A percentile compares a stretch with the other conserved stretches of the same genome.
These are phyloP conservation scores for Cephus rjabovi DNA, from an alignment of 2,888 invertebrate species.

Conservation along the genomic window DNA sequence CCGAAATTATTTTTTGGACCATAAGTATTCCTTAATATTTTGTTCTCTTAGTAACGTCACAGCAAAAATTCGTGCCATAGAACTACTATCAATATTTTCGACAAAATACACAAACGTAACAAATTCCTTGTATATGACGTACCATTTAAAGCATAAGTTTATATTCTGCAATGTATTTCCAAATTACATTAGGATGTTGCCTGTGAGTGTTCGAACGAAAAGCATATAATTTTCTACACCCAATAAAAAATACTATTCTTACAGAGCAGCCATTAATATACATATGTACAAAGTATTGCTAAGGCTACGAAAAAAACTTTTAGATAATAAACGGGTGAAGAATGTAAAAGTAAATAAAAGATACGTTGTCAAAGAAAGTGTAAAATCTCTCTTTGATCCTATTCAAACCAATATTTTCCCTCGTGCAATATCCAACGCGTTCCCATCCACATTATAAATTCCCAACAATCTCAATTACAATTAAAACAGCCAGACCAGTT, in stretches of 20 bases:
- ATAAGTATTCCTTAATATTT: not conserved
- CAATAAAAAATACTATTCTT: not conserved
- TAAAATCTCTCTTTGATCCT: not conserved
- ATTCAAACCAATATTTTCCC: not conserved
- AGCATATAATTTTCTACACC: not conserved
- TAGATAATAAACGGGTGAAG: not conserved
- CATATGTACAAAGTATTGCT: not conserved
- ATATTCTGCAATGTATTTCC: too few relatives aligned
- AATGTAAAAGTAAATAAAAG: not conserved
- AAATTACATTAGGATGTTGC: too few relatives aligned
- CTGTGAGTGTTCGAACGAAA: not conserved
- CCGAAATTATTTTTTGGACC: not conserved
- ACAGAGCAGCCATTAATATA: not conserved
- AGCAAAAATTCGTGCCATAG: not conserved
- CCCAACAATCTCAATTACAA: not conserved
- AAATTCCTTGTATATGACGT: too few relatives aligned
- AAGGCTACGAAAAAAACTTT: not conserved
- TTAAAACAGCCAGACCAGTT: not conserved
- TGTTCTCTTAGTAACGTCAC: not conserved
- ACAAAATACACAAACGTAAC: not conserved
- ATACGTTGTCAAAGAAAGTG: not conserved
- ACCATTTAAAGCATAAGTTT: too few relatives aligned
- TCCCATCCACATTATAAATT: not conserved
- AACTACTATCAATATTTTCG: not conserved
- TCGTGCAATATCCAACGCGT: not conserved